phyloP scores from a whole-genome alignment of 2,797 vertebrate genomes.

The Platalea minor region DNA sequence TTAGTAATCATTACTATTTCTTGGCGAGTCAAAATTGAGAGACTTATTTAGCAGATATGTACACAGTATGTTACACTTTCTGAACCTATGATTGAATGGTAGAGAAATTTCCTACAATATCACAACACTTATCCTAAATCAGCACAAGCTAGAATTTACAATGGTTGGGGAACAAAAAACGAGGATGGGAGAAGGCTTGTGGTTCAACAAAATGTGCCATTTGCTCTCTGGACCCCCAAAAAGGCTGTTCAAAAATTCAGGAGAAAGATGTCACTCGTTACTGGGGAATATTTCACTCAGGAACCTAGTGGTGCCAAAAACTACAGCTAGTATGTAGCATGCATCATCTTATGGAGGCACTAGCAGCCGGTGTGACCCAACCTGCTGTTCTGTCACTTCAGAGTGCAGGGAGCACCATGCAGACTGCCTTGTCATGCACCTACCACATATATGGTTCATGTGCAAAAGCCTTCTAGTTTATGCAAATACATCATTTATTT shows the following conservation, averaged over 20 bases:
- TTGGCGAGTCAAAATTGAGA: background rate
- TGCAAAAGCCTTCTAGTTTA: background rate
- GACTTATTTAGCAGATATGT: background rate
- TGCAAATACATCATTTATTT: background rate
- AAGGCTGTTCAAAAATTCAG: background rate
- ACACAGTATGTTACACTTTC: background rate
- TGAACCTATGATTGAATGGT: background rate
- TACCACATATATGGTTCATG: background rate
- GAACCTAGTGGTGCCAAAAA: background rate
- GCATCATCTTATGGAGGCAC: background rate
- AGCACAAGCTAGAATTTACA: background rate
- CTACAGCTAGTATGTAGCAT: background rate
- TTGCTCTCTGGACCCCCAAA: background rate
- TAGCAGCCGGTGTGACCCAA: accelerated
- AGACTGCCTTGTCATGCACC: background rate
- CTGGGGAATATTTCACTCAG: background rate
- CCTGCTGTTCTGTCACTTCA: background rate
- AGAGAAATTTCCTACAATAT: background rate
- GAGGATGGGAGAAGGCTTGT: background rate
- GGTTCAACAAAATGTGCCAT: background rate
- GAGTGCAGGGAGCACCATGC: background rate
- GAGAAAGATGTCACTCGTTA: background rate
- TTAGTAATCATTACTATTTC: background rate
- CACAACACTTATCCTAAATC: background rate
- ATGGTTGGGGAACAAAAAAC: background rate